Base-by-base conservation (phyloP, 1,140 invertebrate genomes). In the Drosophila setifemur region DNA sequence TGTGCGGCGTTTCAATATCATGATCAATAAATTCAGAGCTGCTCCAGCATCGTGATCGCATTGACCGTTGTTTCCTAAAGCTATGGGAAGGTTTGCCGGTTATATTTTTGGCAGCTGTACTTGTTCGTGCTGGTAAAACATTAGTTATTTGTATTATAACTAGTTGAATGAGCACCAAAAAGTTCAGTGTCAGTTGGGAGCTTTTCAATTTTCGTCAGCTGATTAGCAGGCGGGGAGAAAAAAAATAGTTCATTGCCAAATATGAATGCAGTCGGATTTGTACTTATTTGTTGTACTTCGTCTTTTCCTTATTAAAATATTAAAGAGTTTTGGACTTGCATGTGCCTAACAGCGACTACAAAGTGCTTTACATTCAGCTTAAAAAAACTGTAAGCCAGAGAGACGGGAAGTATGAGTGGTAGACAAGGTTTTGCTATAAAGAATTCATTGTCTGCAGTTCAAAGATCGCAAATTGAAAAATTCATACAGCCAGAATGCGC, bases 381-480 rank as follows among this genome's bases (percentile, higher is more conserved):
- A 31, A 4, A 9, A 8, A 31, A 11, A 4, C 29, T 33, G 31
- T 4, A 12, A 14, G 29, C n/a, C 11, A 5, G 31, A 12, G 19
- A 28, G 4, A 11, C 9, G 11, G 29, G 55, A 26, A 26, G 49
- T 21, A 45, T 43, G 18, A 43, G 54, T 26, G 57, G 53, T 71
- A 85, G 70, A 76, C 74, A 85, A 78, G 79, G 79, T 83, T 83
- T 85, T 78, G 81, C 81, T 86, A 76, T 73, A 81, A 79, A 86
- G 81, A 86, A 86, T 86, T 86, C 75, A 86, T 86, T 86, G 75
- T 73, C 72, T 60, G 37, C 54, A 60, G 81, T 86, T 86, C 81
- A 86, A 86, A 86, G 81, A 86, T 86, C 81, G 81, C 81, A 86
- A 86, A 86, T 86, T 86, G 75, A 86, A 86, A 86, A 86, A 86